Evolutionary conservation across 2,797 vertebrate genomes (phyloP), one percentile per base, ranked within the genome.

Genomic region (Percopsis omiscomaycus): DNA sequence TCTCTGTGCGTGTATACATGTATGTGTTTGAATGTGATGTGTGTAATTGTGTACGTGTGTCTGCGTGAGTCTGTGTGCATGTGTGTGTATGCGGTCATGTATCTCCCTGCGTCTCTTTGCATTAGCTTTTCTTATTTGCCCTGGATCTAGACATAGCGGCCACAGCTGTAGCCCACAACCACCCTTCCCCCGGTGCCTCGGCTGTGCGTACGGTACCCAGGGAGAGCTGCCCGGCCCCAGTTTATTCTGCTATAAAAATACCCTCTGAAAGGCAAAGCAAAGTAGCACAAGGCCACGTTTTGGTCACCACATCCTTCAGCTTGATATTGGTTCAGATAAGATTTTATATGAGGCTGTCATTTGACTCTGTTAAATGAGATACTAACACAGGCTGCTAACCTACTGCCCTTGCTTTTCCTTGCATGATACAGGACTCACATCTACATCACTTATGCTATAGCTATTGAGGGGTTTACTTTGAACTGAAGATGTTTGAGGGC

Each of bases 121-220:
- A 86, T 84, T 82, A 85, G 74, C 73, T n/a, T 69, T 71, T 67
- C 61, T 55, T 66, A 84, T 84, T 76, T 82, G 80, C 84, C 83
- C 74, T 71, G 72, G 79, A 81, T 81, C 81, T 27, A 77, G 66
- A 77, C 63, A 86, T 32, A 52, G 83, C 73, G 73, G 80, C 73
- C 84, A 37, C 89, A 89, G 86, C 88, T 88, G 80, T 67, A 76
- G 69, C 70, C 71, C 76, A 84, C 70, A 85, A 74, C 78, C 65
- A 74, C 71, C 63, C 68, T 59, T 45, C 53, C 52, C 55, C 56
- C 59, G 22, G 65, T 75, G 62, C 52, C 65, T 27, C 62, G 45
- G 13, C 68, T 69, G 61, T 78, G 61, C 55, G 71, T 52, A 28
- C 49, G 44, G 49, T 61, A 69, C 68, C 53, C 59, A 71, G 68